Base-by-base conservation (phyloP, 2,113 vertebrate species). In the Phaethon lepturus region DNA sequence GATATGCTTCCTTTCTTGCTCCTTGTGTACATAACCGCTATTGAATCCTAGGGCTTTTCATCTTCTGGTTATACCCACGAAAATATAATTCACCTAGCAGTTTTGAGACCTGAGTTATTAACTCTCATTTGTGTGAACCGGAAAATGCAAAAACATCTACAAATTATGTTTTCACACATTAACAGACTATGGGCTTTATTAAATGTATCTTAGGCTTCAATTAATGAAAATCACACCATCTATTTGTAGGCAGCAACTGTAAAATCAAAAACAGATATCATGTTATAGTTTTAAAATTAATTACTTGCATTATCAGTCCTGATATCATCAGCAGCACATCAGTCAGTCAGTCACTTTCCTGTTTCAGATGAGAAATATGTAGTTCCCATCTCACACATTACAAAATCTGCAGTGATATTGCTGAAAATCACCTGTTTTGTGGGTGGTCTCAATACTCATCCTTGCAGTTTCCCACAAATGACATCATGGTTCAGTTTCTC, bases 391-490 rank as follows among this genome's bases (percentile, higher is more conserved):
- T 81, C 35, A 68, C 28, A 78, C 64, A 23, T 35, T 63, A 38
- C 53, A 86, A 77, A 88, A 81, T 64, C 60, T 88, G 24, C 64
- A 81, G 52, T 7, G 55, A 64, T 80, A 44, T 58, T 95, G 64
- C 49, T 90, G 71, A 59, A 95, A 95, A 95, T 52, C 73, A 44
- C 53, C 73, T 83, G 38, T 10, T 63, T 93, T 92, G 62, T 95
- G 78, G 64, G 73, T 87, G 69, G 81, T 69, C 85, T 84, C 67
- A 86, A 91, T 84, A 84, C 29, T 60, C 60, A 74, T 73, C 33
- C 78, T 90, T 81, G 35, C 74, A 69, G 60, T 88, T 90, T 91
- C 55, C 69, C 86, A 90, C 56, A 78, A 52, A 68, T 1, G 1
- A 55, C 40, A 95, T 73, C 44, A 69, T 13, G 23, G 53, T 84